These are phyloP conservation scores for Littorina saxatilis DNA, from an alignment of 1,140 invertebrate species.

Conservation along the genomic window DNA sequence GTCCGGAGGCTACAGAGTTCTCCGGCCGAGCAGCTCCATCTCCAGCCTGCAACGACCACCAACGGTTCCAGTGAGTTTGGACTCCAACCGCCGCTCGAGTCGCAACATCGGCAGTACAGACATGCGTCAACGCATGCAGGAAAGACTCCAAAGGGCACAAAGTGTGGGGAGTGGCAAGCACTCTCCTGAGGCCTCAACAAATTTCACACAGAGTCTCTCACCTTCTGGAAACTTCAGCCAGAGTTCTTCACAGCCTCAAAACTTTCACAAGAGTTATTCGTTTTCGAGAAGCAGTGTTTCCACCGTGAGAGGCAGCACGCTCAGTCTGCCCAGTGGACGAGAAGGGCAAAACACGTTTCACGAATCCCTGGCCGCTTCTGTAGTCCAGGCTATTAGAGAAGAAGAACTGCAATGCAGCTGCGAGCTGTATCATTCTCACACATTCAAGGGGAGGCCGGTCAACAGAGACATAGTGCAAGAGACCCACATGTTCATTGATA, in stretches of 20 bases:
- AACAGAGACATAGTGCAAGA: conserved; percentile 33
- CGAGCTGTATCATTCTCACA: conserved; percentile 41
- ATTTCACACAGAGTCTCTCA: too few relatives aligned
- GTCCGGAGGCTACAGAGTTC: conserved; percentile 25
- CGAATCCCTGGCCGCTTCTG: not conserved
- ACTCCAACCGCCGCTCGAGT: not conserved
- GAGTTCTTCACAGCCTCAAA: too few relatives aligned
- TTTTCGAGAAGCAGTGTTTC: not conserved
- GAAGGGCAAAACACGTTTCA: conserved; percentile 11
- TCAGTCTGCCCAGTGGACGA: not conserved
- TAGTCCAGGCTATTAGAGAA: not conserved
- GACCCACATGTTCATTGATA: conserved; percentile 21
- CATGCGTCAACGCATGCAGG: conserved; percentile 20
- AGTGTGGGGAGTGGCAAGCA: too few relatives aligned
- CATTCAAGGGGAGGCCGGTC: conserved; percentile 23
- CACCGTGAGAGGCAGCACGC: not conserved
- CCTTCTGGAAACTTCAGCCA: too few relatives aligned
- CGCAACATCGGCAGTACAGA: conserved; percentile 1
- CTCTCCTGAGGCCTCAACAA: not conserved
- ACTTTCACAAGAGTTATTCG: not conserved
- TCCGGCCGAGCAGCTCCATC: not conserved
- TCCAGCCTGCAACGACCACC: conserved; percentile 25
- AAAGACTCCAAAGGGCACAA: not conserved
- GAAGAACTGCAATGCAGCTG: conserved; percentile 41
- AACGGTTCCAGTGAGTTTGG: not conserved